Base-by-base conservation (phyloP, 2,797 vertebrate species). In the Streptopelia turtur region DNA sequence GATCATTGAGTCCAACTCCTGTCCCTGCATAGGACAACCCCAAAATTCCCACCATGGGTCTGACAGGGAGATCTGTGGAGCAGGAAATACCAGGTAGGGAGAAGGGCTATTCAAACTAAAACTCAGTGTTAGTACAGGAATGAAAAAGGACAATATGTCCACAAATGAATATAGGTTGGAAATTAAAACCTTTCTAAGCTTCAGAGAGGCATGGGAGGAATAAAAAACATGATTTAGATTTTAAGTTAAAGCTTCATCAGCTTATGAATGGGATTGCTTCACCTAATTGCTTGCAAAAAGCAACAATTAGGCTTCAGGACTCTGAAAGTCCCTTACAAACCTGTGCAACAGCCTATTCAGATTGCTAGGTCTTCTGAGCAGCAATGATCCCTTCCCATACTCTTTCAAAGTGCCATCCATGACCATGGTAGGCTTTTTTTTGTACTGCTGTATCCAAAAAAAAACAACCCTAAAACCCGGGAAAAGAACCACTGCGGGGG, bases 401-500 rank as follows among this genome's bases (percentile, higher is more conserved):
- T 28, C 65, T 83, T 68, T 39, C 45, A 13, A 28, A 55, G 56
- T 30, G 24, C 55, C 47, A 24, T 9, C 56, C 6, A 1, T 23
- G 20, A 50, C 55, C 1, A 1, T 17, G 20, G 20, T 6, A n/a
- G 52, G 9, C 28, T 70, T 35, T 43, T n/a, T 61, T 63, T 24
- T 24, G 22, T 47, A 24, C 35, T 45, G 5, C 24, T 69, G 11
- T 31, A 35, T 50, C 59, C 4, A 8, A 15, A 75, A 87, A n/a
- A 16, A 41, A 41, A 4, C 16, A 17, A 43, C 41, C 41, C 41
- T 16, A 43, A 39, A 43, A 43, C 41, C 41, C 15, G 5, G 43
- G 16, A 43, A 43, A 30, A 35, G 43, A 43, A 49, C 1, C 1
- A 43, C 2, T 0, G 7, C 9, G 5, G 21, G 2, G 3, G 27